phyloP scores from a whole-genome alignment of 2,888 invertebrate genomes.

The Cheilosia vulpina region DNA sequence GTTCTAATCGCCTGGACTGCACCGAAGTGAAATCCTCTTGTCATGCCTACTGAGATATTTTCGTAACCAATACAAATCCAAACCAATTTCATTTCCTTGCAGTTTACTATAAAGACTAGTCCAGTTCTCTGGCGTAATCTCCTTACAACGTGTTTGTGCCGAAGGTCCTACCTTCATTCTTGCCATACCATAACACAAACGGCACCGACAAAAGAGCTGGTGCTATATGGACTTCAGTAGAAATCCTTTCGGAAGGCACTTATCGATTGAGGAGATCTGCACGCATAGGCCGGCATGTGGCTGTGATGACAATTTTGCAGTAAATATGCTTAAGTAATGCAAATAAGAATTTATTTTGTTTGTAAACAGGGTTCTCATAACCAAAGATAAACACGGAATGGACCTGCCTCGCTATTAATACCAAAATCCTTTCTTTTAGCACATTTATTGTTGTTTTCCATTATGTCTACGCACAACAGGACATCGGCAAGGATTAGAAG shows the following conservation, averaged over 20 bases:
- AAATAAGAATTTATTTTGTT: conserved; percentile 74
- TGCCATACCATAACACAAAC: conserved; percentile 17
- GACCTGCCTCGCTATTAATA: conserved; percentile 64
- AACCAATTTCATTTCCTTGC: conserved; percentile 72
- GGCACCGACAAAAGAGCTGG: conserved; percentile 12
- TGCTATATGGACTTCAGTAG: conserved; percentile 50
- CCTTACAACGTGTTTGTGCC: conserved; percentile 38
- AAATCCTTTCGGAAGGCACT: conserved; percentile 52
- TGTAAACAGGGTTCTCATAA: conserved; percentile 76
- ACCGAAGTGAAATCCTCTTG: neutral
- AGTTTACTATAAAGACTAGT: conserved; percentile 40
- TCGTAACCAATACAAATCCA: conserved; percentile 67
- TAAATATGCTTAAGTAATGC: conserved; percentile 67
- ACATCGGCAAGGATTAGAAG: conserved; percentile 69
- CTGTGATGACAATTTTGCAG: conserved; percentile 48
- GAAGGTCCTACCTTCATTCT: neutral
- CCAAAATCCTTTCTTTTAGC: conserved; percentile 70
- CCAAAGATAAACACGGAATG: conserved; percentile 73
- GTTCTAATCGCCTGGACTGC: conserved; percentile 13
- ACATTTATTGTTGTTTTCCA: conserved; percentile 10
- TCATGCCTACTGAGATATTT: conserved; percentile 28
- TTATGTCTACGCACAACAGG: conserved; percentile 7
- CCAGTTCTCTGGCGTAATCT: conserved; percentile 38
- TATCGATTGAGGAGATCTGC: conserved; percentile 21
- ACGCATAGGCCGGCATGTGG: neutral